A percentile compares a stretch with the other conserved stretches of the same genome.
Evolutionary conservation across 1,140 invertebrate species (phyloP).

Genomic region (Aphelenchoides avenae): DNA sequence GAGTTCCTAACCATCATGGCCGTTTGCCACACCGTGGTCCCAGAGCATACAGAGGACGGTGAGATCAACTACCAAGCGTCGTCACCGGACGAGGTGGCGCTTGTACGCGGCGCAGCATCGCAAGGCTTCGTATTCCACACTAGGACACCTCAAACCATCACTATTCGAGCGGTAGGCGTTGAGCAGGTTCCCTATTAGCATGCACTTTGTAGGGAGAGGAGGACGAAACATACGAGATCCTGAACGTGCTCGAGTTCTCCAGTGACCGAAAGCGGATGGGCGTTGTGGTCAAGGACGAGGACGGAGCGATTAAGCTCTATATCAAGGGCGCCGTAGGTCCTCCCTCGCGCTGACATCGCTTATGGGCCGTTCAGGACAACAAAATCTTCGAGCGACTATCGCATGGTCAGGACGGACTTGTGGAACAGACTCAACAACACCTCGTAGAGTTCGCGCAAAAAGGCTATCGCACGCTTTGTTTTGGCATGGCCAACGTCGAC

Average conservation of each 20-base stretch:
- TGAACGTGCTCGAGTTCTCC: constrained; percentile 97
- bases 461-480: constrained; percentile 75
- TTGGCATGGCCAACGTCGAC: constrained; percentile 75
- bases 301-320: constrained; percentile 76
- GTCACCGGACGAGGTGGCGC: constrained; percentile 90
- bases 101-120: constrained; percentile 81
- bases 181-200: constrained; percentile 17
- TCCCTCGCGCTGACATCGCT: constrained; percentile 6
- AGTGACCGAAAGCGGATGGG: constrained; percentile 89
- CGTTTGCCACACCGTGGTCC: constrained; percentile 96
- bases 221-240: constrained; percentile 74
- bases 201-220: constrained; percentile 62
- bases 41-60: constrained; percentile 67
- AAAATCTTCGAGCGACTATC: constrained; percentile 74
- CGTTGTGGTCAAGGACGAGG: constrained; percentile 74
- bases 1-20: constrained; percentile 85
- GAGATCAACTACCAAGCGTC: constrained; percentile 82
- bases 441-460: constrained; percentile 84
- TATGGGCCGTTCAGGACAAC: constrained; percentile 63
- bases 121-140: constrained; percentile 85
- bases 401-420: constrained; percentile 52
- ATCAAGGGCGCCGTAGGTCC: constrained; percentile 86
- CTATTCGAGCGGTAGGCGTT: constrained; percentile 69
- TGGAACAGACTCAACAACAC: constrained; percentile 73
- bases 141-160: constrained; percentile 76